phyloP scores from a whole-genome alignment of 2,888 invertebrate genomes.

The Hypsopygia costalis region DNA sequence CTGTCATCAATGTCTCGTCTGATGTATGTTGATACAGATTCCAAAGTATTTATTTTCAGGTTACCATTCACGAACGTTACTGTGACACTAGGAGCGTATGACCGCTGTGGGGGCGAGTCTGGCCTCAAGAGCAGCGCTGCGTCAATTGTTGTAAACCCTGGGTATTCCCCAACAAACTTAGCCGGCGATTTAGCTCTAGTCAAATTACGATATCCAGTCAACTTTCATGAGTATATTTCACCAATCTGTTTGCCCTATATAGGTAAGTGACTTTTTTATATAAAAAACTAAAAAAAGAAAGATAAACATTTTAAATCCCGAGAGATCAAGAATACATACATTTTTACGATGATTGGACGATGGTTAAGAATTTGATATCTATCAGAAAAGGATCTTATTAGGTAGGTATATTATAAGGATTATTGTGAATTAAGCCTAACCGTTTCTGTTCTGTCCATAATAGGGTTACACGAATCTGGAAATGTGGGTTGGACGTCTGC shows the following conservation, averaged over 20 bases:
- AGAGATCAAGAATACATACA: no score
- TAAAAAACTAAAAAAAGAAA: no score
- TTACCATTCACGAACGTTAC: conserved; percentile 62
- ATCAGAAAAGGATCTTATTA: no score
- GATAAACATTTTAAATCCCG: no score
- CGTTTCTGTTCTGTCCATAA: no score
- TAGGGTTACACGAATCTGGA: conserved; percentile 20
- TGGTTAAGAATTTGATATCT: no score
- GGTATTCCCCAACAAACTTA: conserved; percentile 68
- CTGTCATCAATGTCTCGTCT: no score
- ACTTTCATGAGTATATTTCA: conserved; percentile 70
- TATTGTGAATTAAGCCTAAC: no score
- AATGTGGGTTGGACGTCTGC: conserved; percentile 53
- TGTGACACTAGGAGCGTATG: conserved; percentile 76
- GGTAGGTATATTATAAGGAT: no score
- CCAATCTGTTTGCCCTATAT: conserved; percentile 81
- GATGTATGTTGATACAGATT: no score
- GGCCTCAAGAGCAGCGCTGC: conserved; percentile 74
- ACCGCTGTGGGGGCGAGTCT: conserved; percentile 72
- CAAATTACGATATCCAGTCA: conserved; percentile 68
- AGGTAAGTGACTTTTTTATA: conserved; percentile 34
- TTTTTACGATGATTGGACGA: no score
- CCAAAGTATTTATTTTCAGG: conserved; percentile 34
- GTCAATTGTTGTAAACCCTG: conserved; percentile 71
- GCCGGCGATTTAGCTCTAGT: conserved; percentile 82